These are phyloP conservation scores for Drosophila bifasciata DNA, from an alignment of 1,140 invertebrate genomes.

Conservation along the genomic window DNA sequence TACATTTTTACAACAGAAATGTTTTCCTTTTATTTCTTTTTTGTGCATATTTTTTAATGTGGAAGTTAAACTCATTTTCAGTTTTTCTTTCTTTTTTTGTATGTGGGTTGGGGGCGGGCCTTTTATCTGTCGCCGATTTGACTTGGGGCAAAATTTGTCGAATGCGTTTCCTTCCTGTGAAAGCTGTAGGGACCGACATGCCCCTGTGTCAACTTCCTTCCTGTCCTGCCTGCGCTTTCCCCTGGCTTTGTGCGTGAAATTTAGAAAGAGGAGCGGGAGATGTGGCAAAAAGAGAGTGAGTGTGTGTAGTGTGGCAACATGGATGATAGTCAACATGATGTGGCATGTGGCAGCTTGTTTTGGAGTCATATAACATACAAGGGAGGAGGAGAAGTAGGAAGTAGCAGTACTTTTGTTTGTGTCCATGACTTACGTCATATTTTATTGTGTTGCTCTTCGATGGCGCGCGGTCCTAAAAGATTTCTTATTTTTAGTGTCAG, in stretches of 20 bases:
- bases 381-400: not conserved
- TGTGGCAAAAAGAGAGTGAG: conserved; percentile 18
- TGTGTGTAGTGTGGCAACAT: conserved; percentile 16
- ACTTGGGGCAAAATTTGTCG: conserved; percentile 66
- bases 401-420: conserved; percentile 38
- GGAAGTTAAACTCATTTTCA: conserved; percentile 42
- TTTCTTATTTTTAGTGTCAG: conserved; percentile 9
- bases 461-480: conserved; percentile 44
- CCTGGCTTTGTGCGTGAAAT: conserved; percentile 42
- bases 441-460: conserved; percentile 64
- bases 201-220: conserved; percentile 70
- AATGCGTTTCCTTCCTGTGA: conserved; percentile 66
- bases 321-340: conserved; percentile 19
- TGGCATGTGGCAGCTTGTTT: conserved; percentile 31
- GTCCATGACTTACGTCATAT: conserved; percentile 76
- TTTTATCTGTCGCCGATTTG: conserved; percentile 1
- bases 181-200: conserved; percentile 43
- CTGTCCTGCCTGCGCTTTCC: conserved; percentile 40
- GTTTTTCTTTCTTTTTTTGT: conserved; percentile 38
- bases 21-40: conserved; percentile 1
- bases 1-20: conserved; percentile 31
- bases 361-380: conserved; percentile 10
- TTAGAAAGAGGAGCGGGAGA: conserved; percentile 27
- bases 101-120: conserved; percentile 8
- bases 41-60: conserved; percentile 15